Conservation (phyloP, 1,140 invertebrate genomes). For the Phymorhynchus buccinoides region DNA sequence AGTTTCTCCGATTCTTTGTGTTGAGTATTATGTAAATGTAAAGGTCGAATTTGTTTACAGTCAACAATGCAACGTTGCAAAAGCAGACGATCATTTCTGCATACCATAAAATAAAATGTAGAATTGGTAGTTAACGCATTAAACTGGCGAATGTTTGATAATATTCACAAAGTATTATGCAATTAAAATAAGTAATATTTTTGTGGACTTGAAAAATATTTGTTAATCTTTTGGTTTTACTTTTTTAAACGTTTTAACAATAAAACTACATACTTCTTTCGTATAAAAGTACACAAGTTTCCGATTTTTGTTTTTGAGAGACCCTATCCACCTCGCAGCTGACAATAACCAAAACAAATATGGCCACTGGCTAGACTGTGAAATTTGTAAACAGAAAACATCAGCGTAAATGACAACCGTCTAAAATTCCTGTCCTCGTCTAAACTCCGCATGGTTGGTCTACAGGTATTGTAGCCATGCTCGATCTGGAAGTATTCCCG, state of each 20-base stretch:
- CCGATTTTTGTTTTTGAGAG: conserved; percentile 11
- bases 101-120: neutral
- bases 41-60: neutral
- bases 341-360: conserved; percentile 53
- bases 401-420: conserved; percentile 1
- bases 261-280: neutral
- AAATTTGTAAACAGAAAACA: conserved; percentile 39
- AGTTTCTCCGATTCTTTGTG: too few species aligned
- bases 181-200: too few species aligned
- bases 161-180: too few species aligned
- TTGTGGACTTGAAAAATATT: too few species aligned
- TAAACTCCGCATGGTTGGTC: conserved; percentile 26
- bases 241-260: too few species aligned
- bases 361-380: conserved; percentile 45
- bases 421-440: neutral
- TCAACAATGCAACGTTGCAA: neutral
- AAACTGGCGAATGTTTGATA: neutral
- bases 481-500: conserved; percentile 95
- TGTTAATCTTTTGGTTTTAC: too few species aligned
- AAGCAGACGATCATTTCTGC: neutral
- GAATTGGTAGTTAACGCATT: neutral
- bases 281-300: neutral
- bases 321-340: neutral
- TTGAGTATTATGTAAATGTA: too few species aligned
- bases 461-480: conserved; percentile 78